Evolutionary conservation across 37 sponge, comb jelly and placozoan species (phyloP).

Genomic region (Theonella swinhoei): DNA sequence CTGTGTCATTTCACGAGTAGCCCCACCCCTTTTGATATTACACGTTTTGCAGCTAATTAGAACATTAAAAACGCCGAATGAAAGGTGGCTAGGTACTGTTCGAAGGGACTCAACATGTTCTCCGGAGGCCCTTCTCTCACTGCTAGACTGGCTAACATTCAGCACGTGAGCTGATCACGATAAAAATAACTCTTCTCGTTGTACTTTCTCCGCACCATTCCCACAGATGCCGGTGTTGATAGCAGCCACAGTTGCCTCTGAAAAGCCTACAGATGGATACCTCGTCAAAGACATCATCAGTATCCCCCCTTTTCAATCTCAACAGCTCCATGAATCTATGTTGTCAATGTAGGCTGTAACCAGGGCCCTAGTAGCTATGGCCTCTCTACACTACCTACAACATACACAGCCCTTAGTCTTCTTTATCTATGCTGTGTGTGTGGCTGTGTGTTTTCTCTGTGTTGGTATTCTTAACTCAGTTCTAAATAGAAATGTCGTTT

Average conservation of each 20-base stretch:
- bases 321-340: too few relatives aligned
- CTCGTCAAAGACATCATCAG: conserved; percentile 79
- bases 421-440: too few relatives aligned
- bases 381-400: not conserved
- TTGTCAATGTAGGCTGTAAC: not conserved
- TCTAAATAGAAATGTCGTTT: conserved; percentile 78
- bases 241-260: conserved; percentile 75
- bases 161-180: conserved; percentile 60
- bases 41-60: too few relatives aligned
- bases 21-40: too few relatives aligned
- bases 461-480: not conserved
- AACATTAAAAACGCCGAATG: too few relatives aligned
- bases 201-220: not conserved
- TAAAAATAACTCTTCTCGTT: not conserved
- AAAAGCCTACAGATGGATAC: conserved; percentile 72
- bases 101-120: conserved; percentile 3
- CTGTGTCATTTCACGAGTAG: too few relatives aligned
- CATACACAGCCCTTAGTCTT: not conserved
- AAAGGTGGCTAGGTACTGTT: too few relatives aligned
- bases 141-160: conserved; percentile 62
- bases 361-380: not conserved
- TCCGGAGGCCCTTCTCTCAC: conserved; percentile 39
- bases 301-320: conserved; percentile 38
- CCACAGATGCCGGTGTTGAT: conserved; percentile 77
- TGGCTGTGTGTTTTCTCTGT: too few relatives aligned